Evolutionary conservation across 1,140 invertebrate genomes (phyloP), one percentile per base, ranked within the genome.

Genomic region (Drosophila orena): DNA sequence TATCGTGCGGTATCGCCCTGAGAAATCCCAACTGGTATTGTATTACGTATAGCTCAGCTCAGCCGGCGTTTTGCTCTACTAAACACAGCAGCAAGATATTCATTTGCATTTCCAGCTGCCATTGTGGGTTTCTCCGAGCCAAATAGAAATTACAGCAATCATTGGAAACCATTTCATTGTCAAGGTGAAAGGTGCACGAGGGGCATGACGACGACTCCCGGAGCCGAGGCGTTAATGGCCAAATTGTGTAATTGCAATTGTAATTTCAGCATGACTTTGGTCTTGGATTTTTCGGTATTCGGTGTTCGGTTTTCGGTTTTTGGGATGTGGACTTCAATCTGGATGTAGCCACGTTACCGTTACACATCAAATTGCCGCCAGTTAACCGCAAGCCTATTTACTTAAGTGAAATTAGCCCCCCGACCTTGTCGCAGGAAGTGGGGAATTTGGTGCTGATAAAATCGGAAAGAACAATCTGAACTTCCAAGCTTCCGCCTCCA

Each of bases 241-340:
- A 84, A 89, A 89, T 89, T 89, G 84, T 89, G 80, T 88, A 86
- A 86, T 81, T 78, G 69, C 50, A 79, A 66, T 77, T 77, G 70
- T 57, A 55, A 44, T 61, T 68, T 44, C 35, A 12, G 11, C 37
- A 38, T 38, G 37, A 38, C 37, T 38, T 12, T 11, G 37, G 14
- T 14, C 37, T 14, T 14, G 14, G 37, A 2, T 12, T 38, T 46
- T 47, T 47, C 11, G 15, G 37, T 14, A 30, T 24, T 24, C 22
- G 4, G 22, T 24, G 3, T 2, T 24, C 4, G 24, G 24, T 42
- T 10, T 30, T 30, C 30, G 49, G 27, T 14, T 52, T 75, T 62
- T 44, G 71, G 12, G 5, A 11, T 50, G 5, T 50, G 8, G 4
- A 30, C 27, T n/a, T 43, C 24, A 40, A 30, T 56, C 15, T 50